Conservation (phyloP, 2,888 invertebrate species). For the Drosophila austrosaltans region DNA sequence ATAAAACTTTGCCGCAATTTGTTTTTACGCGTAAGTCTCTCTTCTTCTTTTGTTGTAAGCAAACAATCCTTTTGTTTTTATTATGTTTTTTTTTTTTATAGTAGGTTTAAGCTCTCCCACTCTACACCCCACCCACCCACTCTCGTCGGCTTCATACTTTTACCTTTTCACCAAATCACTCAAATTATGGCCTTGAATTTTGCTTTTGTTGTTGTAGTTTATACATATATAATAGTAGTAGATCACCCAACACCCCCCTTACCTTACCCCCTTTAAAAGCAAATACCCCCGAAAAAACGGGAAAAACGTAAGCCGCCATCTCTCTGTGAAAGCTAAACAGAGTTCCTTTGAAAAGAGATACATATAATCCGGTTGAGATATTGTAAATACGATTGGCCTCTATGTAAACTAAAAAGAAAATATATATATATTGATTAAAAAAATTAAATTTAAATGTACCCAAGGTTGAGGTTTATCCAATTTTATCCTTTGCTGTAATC, state of each 20-base stretch:
- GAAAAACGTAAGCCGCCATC: background rate
- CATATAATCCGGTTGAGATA: constrained; percentile 20
- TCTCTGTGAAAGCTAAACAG: background rate
- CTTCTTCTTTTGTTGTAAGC: constrained; percentile 48
- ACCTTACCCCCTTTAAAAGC: constrained; percentile 33
- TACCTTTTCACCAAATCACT: constrained; percentile 49
- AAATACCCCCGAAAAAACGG: constrained; percentile 35
- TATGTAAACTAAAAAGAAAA: constrained; percentile 32
- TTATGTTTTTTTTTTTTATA: constrained; percentile 18
- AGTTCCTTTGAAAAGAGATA: constrained; percentile 3
- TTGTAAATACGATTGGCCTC: constrained; percentile 33
- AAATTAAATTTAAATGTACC: constrained; percentile 11
- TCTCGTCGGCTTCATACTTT: constrained; percentile 59
- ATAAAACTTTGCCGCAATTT: constrained; percentile 77
- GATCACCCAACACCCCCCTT: constrained; percentile 23
- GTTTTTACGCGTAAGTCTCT: constrained; percentile 80
- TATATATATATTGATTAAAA: background rate
- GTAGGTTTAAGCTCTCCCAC: constrained; percentile 60
- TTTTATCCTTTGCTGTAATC: constrained; percentile 40
- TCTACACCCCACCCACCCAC: constrained; percentile 29
- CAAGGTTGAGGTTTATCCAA: constrained; percentile 40
- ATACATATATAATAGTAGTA: constrained; percentile 37
- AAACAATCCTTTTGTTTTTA: constrained; percentile 27
- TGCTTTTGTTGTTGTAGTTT: constrained; percentile 46
- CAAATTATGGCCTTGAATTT: constrained; percentile 38